Conservation (phyloP, 2,888 invertebrate species). For the Chrysomela aeneicollis region DNA sequence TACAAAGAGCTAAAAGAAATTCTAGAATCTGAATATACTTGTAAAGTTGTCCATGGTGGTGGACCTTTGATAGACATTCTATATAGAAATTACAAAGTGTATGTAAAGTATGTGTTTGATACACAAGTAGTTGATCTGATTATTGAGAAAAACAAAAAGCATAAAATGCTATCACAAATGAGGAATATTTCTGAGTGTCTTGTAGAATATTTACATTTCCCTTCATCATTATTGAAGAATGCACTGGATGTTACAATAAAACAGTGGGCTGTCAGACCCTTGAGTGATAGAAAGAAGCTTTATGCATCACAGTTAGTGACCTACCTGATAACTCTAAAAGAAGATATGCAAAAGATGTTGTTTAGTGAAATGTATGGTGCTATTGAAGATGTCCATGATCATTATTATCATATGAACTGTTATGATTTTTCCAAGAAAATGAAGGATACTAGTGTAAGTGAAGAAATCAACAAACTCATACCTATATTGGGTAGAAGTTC, state of each 20-base stretch:
- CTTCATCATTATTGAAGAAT: constrained; percentile 35
- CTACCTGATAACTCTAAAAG: constrained; percentile 42
- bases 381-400: constrained; percentile 39
- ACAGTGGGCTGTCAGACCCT: constrained; percentile 41
- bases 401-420: constrained; percentile 38
- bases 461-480: constrained; percentile 39
- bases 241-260: constrained; percentile 34
- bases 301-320: constrained; percentile 43
- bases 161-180: constrained; percentile 25
- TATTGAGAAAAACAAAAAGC: constrained; percentile 39
- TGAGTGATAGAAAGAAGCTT: constrained; percentile 37
- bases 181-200: constrained; percentile 40
- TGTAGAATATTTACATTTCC: constrained; percentile 43
- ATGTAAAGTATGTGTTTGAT: constrained; percentile 42
- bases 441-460: constrained; percentile 29
- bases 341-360: constrained; percentile 39
- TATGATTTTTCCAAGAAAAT: constrained; percentile 39
- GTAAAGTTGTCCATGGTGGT: constrained; percentile 45
- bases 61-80: constrained; percentile 42
- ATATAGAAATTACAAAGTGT: constrained; percentile 39
- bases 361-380: constrained; percentile 39
- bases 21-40: constrained; percentile 41
- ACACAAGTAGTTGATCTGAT: constrained; percentile 44
- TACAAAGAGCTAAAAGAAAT: constrained; percentile 44
- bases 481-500: constrained; percentile 22